Evolutionary conservation across 2,888 invertebrate genomes (phyloP).

Genomic region (Saturnia japonica): DNA sequence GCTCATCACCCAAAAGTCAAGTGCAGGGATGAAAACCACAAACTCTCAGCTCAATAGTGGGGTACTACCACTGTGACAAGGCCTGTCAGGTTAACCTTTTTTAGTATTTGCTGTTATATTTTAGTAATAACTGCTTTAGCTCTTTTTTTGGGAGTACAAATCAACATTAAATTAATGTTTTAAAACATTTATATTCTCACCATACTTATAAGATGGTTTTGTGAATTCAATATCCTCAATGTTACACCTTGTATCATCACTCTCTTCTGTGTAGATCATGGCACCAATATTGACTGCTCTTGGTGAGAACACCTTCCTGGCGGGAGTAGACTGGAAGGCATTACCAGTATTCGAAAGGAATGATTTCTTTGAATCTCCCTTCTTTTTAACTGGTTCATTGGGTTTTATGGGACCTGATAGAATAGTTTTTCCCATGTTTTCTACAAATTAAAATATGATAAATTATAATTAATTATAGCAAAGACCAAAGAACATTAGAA

Average conservation of each 20-base stretch:
- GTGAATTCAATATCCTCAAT: slow-evolving; percentile 66
- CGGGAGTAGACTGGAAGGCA: slow-evolving; percentile 63
- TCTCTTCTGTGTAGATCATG: slow-evolving; percentile 64
- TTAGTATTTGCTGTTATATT: too few relatives aligned
- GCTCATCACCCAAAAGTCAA: too few relatives aligned
- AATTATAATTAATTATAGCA: not conserved
- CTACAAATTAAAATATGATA: slow-evolving; percentile 38
- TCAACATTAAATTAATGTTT: too few relatives aligned
- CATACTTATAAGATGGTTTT: slow-evolving; percentile 57
- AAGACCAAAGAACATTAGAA: not conserved
- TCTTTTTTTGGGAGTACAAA: too few relatives aligned
- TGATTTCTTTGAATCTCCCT: slow-evolving; percentile 61
- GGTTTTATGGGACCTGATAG: slow-evolving; percentile 62
- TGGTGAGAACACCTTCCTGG: slow-evolving; percentile 60
- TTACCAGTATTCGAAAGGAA: slow-evolving; percentile 68
- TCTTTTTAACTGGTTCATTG: slow-evolving; percentile 64
- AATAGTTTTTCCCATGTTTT: slow-evolving; percentile 67
- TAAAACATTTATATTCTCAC: slow-evolving; percentile 36
- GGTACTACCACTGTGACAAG: too few relatives aligned
- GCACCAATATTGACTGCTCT: slow-evolving; percentile 59
- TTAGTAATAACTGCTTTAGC: too few relatives aligned
- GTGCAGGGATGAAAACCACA: too few relatives aligned
- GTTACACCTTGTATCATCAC: slow-evolving; percentile 37
- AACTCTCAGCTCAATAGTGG: too few relatives aligned
- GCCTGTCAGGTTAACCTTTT: too few relatives aligned